Evolutionary conservation across 2,888 invertebrate genomes (phyloP).

Genomic region (Antitype chi): DNA sequence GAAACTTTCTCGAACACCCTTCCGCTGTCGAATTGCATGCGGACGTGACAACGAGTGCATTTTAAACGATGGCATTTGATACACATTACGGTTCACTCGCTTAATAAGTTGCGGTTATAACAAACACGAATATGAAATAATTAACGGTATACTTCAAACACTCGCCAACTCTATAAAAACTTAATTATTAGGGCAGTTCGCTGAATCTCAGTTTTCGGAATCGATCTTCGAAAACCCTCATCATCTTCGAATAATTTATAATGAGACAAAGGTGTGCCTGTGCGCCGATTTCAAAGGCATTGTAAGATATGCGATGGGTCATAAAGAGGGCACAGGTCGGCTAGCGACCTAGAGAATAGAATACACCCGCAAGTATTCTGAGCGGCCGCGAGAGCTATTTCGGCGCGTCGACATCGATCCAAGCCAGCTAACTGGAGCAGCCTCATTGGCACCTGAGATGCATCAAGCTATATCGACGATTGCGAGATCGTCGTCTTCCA

Average conservation of each 20-base stretch:
- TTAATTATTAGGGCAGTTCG: constrained; percentile 24
- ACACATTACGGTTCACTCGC: constrained; percentile 50
- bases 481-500: constrained; percentile 76
- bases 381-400: constrained; percentile 83
- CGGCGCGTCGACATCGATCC: constrained; percentile 83
- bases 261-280: constrained; percentile 69
- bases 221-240: constrained; percentile 54
- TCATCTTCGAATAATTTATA: constrained; percentile 64
- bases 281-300: constrained; percentile 70
- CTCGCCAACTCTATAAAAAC: constrained; percentile 26
- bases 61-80: constrained; percentile 64
- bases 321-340: constrained; percentile 82
- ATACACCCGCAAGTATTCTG: constrained; percentile 80
- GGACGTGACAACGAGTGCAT: constrained; percentile 67
- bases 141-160: constrained; percentile 50
- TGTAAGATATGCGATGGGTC: constrained; percentile 74
- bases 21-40: constrained; percentile 66
- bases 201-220: constrained; percentile 47
- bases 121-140: constrained; percentile 42
- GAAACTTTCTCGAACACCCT: constrained; percentile 75
- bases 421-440: constrained; percentile 82
- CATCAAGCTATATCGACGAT: constrained; percentile 77
- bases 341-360: constrained; percentile 84
- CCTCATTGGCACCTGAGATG: constrained; percentile 86
- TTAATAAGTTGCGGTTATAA: constrained; percentile 48